Evolutionary conservation across 2,888 invertebrate genomes (phyloP), one percentile per base, ranked within the genome.

Genomic region (Chorisops tibialis): DNA sequence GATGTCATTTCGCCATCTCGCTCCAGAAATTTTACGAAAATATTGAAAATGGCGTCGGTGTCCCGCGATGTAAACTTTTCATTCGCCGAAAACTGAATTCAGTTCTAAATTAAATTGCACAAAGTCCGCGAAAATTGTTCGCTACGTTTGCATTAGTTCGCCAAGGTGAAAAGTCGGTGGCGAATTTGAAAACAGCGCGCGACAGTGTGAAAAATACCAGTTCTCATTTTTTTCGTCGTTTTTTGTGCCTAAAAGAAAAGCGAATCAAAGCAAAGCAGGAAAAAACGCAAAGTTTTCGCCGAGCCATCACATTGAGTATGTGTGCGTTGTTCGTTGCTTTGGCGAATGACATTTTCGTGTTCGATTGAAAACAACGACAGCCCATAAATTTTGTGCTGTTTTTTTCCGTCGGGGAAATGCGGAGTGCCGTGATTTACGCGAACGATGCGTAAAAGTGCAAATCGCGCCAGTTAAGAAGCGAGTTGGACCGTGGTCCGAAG

Each of bases 11-110:
- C n/a, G 51, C 51, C 37, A 38, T 38, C 38, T 38, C 18, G 12
- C n/a, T 37, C 9, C 35, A 18, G 24, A 30, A 45, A 56, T 56
- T 56, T 56, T 56, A 50, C 35, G 85, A 85, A 78, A 87, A 88
- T 76, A 87, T 89, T 74, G 91, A 91, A 79, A 91, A 91, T 80
- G 85, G 85, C 71, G 83, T 84, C 71, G 54, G 59, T 63, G 59
- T 48, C 39, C 41, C 59, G 59, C 47, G 59, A 48, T 45, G 59
- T 48, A 21, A 59, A 59, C 48, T 59, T 54, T 59, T 59, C 56
- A n/a, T 30, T 56, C 48, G 16, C 19, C 22, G 48, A 30, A 43
- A 41, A 56, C 19, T 38, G 22, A 38, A 38, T 22, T 48, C 47
- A 48, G 37, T 30, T 30, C 30, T 7, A n/a, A 16, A 22, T 22